Percentiles rank a stretch among this genome's conserved stretches.
Conservation (phyloP, 2,113 vertebrate species). For the Tachysurus fulvidraco region DNA sequence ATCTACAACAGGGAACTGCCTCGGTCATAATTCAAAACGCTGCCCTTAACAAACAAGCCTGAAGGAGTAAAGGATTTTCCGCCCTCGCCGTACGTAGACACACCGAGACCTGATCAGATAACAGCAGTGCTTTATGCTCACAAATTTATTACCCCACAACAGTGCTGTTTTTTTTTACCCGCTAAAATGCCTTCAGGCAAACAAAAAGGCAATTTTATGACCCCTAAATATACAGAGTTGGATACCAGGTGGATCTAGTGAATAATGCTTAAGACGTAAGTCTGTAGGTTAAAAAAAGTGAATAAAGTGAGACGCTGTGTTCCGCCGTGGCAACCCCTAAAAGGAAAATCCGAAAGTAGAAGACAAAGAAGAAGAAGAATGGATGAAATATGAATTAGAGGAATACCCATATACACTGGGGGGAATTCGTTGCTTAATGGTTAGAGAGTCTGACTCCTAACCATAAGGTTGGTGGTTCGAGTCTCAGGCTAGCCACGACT, state of each 20-base stretch:
- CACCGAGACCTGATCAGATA: conserved; percentile 43
- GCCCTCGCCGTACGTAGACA: conserved; percentile 28
- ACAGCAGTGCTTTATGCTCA: conserved; percentile 34
- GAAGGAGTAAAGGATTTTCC: conserved; percentile 40
- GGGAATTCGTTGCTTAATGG: too few relatives aligned
- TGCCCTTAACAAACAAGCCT: conserved; percentile 21
- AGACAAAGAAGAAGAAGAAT: too few relatives aligned
- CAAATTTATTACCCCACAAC: conserved; percentile 48
- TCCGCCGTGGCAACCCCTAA: too few relatives aligned
- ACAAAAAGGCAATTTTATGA: conserved; percentile 48
- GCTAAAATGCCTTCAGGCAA: conserved; percentile 32
- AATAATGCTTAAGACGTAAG: neutral
- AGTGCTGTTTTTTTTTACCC: conserved; percentile 27
- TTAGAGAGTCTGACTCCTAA: too few relatives aligned
- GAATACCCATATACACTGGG: neutral
- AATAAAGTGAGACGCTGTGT: neutral
- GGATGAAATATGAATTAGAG: neutral
- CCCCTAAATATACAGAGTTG: neutral
- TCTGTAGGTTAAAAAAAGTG: neutral
- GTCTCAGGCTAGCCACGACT: too few relatives aligned
- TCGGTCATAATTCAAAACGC: conserved; percentile 32
- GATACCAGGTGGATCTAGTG: neutral
- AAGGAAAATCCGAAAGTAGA: too few relatives aligned
- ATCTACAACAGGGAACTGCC: conserved; percentile 15
- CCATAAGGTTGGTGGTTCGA: too few relatives aligned